Conservation (phyloP, 2,888 invertebrate species). For the Limnephilus lunatus region DNA sequence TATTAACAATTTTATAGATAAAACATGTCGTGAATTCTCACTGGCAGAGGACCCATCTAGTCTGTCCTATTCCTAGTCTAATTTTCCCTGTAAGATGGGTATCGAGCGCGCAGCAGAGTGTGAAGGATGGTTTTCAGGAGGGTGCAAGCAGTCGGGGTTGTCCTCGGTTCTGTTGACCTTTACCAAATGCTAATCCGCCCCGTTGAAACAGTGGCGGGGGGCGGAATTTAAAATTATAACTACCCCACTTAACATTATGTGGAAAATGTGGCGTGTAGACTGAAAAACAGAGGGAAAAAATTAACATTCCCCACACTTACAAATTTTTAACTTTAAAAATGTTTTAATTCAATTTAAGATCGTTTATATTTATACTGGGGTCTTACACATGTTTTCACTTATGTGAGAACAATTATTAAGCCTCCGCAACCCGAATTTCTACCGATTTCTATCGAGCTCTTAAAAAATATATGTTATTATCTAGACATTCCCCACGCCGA, state of each 20-base stretch:
- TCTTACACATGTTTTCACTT: too few relatives aligned
- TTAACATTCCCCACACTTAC: not conserved
- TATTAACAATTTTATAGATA: too few relatives aligned
- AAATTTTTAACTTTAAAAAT: not conserved
- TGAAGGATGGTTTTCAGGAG: not conserved
- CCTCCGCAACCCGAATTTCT: too few relatives aligned
- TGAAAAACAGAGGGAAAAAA: not conserved
- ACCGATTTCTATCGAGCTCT: too few relatives aligned
- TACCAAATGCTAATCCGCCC: slow-evolving; percentile 12
- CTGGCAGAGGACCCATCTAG: not conserved
- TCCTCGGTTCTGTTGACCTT: slow-evolving; percentile 2
- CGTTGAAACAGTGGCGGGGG: not conserved
- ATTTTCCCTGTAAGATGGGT: slow-evolving; percentile 9
- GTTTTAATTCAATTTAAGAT: too few relatives aligned
- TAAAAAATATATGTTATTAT: too few relatives aligned
- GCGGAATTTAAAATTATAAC: slow-evolving; percentile 6
- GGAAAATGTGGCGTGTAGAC: not conserved
- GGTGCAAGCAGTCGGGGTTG: not conserved
- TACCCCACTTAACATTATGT: slow-evolving; percentile 23
- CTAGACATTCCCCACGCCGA: too few relatives aligned
- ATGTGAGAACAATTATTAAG: too few relatives aligned
- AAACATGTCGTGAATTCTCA: too few relatives aligned
- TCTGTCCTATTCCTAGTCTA: not conserved
- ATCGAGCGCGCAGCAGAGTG: not conserved
- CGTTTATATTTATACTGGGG: too few relatives aligned